Evolutionary conservation across 1,140 invertebrate genomes (phyloP).

Genomic region (Lineus longissimus): DNA sequence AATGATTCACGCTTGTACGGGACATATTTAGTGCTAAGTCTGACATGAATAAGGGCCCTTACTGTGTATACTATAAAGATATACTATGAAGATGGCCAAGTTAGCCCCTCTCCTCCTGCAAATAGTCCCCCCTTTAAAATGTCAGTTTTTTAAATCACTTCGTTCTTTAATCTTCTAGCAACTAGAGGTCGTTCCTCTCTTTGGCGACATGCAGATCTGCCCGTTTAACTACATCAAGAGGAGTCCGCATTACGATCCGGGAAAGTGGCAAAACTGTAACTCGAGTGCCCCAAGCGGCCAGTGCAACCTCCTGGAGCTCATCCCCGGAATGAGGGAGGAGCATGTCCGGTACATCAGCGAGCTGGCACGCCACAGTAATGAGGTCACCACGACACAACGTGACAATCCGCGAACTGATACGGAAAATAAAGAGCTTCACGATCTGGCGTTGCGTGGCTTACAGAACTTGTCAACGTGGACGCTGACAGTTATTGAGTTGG

Average conservation of each 20-base stretch:
- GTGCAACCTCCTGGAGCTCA: conserved; percentile 91
- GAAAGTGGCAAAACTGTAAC: conserved; percentile 81
- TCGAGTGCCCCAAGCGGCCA: conserved; percentile 68
- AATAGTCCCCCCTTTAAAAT: no score
- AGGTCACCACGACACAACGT: conserved; percentile 57
- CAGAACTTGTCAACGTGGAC: conserved; percentile 96
- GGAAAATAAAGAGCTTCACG: conserved; percentile 90
- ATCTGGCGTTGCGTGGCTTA: conserved; percentile 85
- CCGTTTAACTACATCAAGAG: conserved; percentile 98
- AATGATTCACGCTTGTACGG: no score
- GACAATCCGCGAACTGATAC: conserved; percentile 78
- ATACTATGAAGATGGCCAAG: no score
- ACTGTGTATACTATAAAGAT: no score
- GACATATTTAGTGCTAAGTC: no score
- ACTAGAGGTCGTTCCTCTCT: conserved; percentile 95
- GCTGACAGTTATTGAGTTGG: conserved; percentile 90
- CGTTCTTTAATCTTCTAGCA: conserved; percentile 58
- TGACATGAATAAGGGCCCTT: no score
- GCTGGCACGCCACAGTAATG: conserved; percentile 90
- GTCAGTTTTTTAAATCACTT: no score
- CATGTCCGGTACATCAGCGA: conserved; percentile 98
- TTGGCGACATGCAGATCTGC: conserved; percentile 99
- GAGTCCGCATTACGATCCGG: conserved; percentile 88
- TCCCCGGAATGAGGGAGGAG: conserved; percentile 91
- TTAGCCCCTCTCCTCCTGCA: no score